Evolutionary conservation across 1,140 invertebrate genomes (phyloP), one percentile per base, ranked within the genome.

Genomic region (Papilio aristodemus): DNA sequence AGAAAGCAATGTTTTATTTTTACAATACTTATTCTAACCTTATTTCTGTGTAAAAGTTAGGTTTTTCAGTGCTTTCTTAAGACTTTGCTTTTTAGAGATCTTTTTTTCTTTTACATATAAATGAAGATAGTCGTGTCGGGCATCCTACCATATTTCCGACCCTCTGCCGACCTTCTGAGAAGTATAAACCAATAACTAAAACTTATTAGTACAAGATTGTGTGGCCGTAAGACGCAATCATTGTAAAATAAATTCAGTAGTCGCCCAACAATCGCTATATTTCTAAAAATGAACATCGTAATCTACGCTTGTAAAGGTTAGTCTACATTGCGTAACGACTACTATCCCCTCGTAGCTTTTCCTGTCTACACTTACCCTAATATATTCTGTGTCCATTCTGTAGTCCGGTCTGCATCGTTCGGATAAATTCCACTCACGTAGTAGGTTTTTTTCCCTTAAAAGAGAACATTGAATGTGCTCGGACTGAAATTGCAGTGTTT

Each of bases 401-500:
- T 64, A 68, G 79, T 83, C 77, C 79, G 73, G 74, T 71, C 71
- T 69, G 68, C 68, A 41, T 68, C 50, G 54, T 17, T 54, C 64
- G 59, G 58, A 58, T 57, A 71, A 67, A 87, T 87, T 86, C 85
- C 38, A 60, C 73, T 79, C 85, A 87, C 87, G 87, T 87, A 63
- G 54, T 64, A 58, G 27, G 46, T 70, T 71, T 76, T 80, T 83
- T 80, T 75, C 80, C 84, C 83, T 86, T 84, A 78, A 80, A 80
- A 80, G 79, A 72, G 73, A 77, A 73, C 76, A 71, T 74, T 75
- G 86, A 79, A 86, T 87, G 83, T 83, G 84, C 80, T 58, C 77
- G 67, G 85, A 87, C 84, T 87, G 73, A 88, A 88, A 89, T 87
- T 87, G 86, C 80, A 86, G 86, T 87, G 80, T 86, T 87, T 87